Percentiles rank a stretch among this genome's conserved stretches.
Evolutionary conservation across 1,140 invertebrate species (phyloP).

Genomic region (Drosophila parabipectinata): DNA sequence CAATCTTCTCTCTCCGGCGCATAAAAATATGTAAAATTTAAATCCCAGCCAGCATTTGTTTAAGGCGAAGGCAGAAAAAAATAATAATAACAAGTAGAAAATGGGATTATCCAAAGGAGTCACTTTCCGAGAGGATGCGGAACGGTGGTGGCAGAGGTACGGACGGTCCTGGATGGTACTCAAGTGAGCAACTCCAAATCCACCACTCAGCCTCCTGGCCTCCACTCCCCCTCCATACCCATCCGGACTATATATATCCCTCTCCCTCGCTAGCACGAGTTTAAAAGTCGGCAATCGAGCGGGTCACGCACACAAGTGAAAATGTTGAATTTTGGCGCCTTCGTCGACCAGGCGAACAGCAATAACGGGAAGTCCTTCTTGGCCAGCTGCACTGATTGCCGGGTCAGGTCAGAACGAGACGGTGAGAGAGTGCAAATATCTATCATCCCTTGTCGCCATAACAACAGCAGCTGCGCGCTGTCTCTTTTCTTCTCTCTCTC

Average conservation of each 20-base stretch:
- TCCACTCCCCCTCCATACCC: neutral
- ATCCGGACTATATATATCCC: neutral
- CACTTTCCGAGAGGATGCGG: conserved; percentile 12
- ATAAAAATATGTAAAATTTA: conserved; percentile 54
- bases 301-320: conserved; percentile 71
- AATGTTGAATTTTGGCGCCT: conserved; percentile 84
- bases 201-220: conserved; percentile 45
- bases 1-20: conserved; percentile 60
- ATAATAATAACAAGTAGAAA: conserved; percentile 22
- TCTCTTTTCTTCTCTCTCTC: neutral
- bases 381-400: no score
- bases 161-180: conserved; percentile 7
- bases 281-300: conserved; percentile 7
- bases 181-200: conserved; percentile 62
- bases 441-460: conserved; percentile 23
- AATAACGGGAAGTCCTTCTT: conserved; percentile 3
- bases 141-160: neutral
- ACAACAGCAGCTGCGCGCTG: conserved; percentile 45
- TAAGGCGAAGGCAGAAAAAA: conserved; percentile 30
- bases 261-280: neutral
- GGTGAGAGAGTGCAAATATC: neutral
- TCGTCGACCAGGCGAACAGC: conserved; percentile 71
- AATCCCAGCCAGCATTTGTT: conserved; percentile 59
- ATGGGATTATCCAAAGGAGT: conserved; percentile 72
- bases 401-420: neutral